Evolutionary conservation across 1,140 invertebrate genomes (phyloP).

Genomic region (Drosophila saltans): DNA sequence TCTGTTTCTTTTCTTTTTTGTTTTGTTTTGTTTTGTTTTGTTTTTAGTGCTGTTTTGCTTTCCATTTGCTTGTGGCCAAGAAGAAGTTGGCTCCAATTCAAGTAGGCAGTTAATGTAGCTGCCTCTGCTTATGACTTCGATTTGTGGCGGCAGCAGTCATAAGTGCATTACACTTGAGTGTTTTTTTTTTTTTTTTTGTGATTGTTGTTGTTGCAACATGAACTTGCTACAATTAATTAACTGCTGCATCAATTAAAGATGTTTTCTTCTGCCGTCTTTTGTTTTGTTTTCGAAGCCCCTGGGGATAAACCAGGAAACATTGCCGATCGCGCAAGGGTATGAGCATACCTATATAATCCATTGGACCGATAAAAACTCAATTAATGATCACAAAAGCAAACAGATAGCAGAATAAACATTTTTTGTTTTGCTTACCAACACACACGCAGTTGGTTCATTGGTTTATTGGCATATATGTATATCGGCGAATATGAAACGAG

Average conservation of each 20-base stretch:
- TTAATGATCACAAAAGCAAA: constrained; percentile 44
- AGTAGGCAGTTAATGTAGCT: constrained; percentile 60
- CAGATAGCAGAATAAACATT: background rate
- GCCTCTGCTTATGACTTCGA: constrained; percentile 68
- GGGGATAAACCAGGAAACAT: constrained; percentile 31
- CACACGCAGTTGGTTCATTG: background rate
- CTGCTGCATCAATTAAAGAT: constrained; percentile 74
- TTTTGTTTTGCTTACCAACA: background rate
- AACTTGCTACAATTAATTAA: constrained; percentile 79
- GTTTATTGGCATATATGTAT: background rate
- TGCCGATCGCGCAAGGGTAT: background rate
- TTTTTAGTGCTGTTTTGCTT: background rate
- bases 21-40: no score
- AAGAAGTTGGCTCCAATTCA: constrained; percentile 1
- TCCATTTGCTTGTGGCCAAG: constrained; percentile 4
- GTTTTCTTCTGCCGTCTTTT: constrained; percentile 24
- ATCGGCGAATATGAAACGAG: constrained; percentile 22
- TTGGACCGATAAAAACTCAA: constrained; percentile 71
- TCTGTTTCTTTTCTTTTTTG: constrained; percentile 7
- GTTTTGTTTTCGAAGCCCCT: constrained; percentile 41
- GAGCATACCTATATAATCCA: constrained; percentile 50
- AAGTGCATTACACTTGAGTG: constrained; percentile 40
- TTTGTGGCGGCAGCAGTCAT: constrained; percentile 50
- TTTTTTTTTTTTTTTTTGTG: constrained; percentile 11
- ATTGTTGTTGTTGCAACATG: constrained; percentile 31